Evolutionary conservation across 2,888 invertebrate genomes (phyloP), one percentile per base, ranked within the genome.

Genomic region (Galeopsomyia nigrocyanea): DNA sequence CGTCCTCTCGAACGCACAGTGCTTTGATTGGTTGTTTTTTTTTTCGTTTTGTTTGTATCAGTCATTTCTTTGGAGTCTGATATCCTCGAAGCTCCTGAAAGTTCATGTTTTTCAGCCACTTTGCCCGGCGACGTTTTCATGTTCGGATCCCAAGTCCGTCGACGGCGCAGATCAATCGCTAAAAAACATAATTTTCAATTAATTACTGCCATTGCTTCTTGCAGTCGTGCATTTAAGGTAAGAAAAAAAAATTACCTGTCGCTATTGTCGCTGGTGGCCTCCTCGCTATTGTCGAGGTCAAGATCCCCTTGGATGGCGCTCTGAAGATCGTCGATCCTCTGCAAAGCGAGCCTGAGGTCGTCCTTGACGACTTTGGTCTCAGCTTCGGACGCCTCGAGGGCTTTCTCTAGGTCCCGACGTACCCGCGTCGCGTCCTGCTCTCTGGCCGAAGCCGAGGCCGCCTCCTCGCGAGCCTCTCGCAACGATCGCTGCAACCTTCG

Each of bases 281-380:
- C 86, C 51, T 90, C 91, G 1, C 91, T 91, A 77, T 91, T 92
- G 79, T 92, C 92, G 77, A 90, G 88, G 74, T 90, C 90, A 70
- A 94, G 89, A 80, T 95, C 95, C 0, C 94, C 96, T 78, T 96
- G 95, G 85, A 98, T 94, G 75, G 97, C 97, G 81, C 95, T 93
- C 84, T 97, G 97, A 76, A 98, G 88, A 83, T 97, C 97, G 60
- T 96, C 92, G 79, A 97, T 97, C 74, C 98, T 90, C 77, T 97
- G 92, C 72, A 96, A 90, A 5, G 98, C 97, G 68, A 97, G 88
- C 66, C 96, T 90, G 57, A 98, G 90, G 87, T 98, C 97, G 85
- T 93, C 91, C 82, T 92, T 87, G 56, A 95, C 90, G 77, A 92
- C 89, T 78, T 93, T 87, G 66, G 91, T 89, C 86, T 95, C 92